Conservation (phyloP, 1,140 invertebrate genomes). For the Papilio xuthus region DNA sequence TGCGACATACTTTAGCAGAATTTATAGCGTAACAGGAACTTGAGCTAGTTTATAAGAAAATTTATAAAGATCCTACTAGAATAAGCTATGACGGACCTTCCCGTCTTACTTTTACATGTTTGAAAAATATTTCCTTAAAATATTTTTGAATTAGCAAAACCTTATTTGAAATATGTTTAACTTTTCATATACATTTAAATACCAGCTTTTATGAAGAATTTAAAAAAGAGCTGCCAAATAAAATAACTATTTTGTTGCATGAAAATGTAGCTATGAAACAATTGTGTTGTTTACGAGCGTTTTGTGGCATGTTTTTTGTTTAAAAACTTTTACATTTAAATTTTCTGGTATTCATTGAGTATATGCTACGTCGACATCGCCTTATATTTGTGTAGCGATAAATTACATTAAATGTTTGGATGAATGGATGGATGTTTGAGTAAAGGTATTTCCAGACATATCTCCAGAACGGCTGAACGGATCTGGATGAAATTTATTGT, state of each 20-base stretch:
- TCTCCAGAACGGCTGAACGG: no score
- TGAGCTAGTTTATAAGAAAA: constrained; percentile 2
- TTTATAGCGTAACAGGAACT: constrained; percentile 1
- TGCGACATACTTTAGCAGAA: not conserved
- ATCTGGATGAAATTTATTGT: no score
- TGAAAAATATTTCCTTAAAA: not conserved
- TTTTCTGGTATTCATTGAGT: not conserved
- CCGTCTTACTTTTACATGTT: not conserved
- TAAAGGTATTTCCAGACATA: no score
- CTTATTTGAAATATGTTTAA: not conserved
- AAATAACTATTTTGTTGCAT: constrained; percentile 1
- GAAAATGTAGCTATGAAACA: constrained; percentile 9
- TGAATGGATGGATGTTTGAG: no score
- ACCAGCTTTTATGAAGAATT: not conserved
- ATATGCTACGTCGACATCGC: no score
- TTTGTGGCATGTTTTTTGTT: constrained; percentile 1
- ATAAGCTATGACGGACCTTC: not conserved
- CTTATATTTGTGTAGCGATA: no score
- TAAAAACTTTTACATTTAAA: not conserved
- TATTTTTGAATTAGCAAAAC: not conserved
- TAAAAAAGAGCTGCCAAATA: constrained; percentile 2
- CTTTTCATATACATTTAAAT: not conserved
- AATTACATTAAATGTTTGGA: no score
- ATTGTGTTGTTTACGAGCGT: not conserved
- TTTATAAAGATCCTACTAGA: not conserved